Percentiles rank a stretch among this genome's conserved stretches.
These are phyloP conservation scores for Zootermopsis nevadensis DNA, from an alignment of 2,888 invertebrate species.

Conservation along the genomic window DNA sequence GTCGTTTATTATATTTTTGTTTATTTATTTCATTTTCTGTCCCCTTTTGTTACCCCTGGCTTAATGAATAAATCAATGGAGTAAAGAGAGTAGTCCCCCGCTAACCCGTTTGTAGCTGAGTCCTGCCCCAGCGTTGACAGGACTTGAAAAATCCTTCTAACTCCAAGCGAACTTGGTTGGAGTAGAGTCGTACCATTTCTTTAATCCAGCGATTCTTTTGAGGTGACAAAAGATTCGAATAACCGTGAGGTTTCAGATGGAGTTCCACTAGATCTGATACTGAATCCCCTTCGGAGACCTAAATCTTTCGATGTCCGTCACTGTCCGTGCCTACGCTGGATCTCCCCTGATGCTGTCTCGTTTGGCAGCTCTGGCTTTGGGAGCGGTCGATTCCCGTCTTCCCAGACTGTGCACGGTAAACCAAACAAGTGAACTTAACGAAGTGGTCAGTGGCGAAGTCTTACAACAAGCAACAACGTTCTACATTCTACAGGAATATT, in stretches of 20 bases:
- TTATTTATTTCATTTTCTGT: neutral
- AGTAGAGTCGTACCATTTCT: neutral
- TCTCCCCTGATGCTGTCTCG: neutral
- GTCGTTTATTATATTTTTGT: neutral
- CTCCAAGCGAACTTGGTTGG: neutral
- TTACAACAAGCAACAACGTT: neutral
- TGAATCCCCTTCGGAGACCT: neutral
- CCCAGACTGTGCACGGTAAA: neutral
- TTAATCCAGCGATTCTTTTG: neutral
- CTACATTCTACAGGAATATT: neutral
- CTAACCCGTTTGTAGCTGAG: neutral
- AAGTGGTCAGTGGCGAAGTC: neutral
- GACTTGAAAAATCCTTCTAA: neutral
- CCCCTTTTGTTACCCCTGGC: neutral
- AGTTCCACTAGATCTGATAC: neutral
- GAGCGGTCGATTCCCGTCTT: neutral
- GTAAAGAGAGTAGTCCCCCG: neutral
- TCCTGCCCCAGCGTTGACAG: neutral
- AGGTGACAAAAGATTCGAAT: neutral
- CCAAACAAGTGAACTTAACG: constrained; percentile 16
- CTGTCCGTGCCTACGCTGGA: no score
- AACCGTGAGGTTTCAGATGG: no score
- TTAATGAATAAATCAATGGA: neutral
- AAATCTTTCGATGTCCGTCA: neutral
- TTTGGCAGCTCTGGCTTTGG: neutral